Base-by-base conservation (phyloP, 2,113 vertebrate species). In the Carassius carassius region DNA sequence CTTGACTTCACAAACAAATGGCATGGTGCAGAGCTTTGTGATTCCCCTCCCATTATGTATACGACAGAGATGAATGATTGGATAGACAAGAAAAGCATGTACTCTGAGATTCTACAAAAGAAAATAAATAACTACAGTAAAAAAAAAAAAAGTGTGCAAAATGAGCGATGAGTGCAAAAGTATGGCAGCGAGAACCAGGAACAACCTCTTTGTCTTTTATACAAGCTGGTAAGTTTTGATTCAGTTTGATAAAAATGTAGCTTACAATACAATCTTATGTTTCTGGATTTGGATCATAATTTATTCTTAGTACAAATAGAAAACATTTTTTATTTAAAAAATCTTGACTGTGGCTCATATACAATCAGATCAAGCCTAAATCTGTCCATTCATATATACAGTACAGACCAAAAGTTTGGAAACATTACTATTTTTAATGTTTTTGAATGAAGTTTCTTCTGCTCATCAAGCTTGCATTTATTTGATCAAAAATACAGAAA, bases 201-300 rank as follows among this genome's bases (percentile, higher is more conserved):
- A 80, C 87, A 88, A 85, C 83, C 85, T 89, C 87, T 73, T 69
- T 41, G 54, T 47, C 47, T 77, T 35, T 76, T 62, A 9, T 35
- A 72, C 60, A 81, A 83, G 88, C 88, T 89, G 88, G 75, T 87
- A 81, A 76, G 25, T 73, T 58, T 85, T 76, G 80, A 89, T 81
- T 85, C 13, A 3, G 70, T 70, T 44, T 21, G 67, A 82, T 85
- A 89, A 87, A 89, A 89, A 85, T 67, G 75, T 83, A 83, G 85
- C 73, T 75, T 25, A 88, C 35, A 51, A 84, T 75, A 88, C 85
- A 85, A 84, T 82, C 65, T 81, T 51, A 62, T 76, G 29, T 83
- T 63, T 77, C 47, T 62, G 44, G 85, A 73, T 73, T 54, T 80
- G 14, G 70, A 83, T 86, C 85, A 88, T 87, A 85, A 87, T 79